Base-by-base conservation (phyloP, 53 echinoderm and acorn worm species). In the Crossaster papposus region DNA sequence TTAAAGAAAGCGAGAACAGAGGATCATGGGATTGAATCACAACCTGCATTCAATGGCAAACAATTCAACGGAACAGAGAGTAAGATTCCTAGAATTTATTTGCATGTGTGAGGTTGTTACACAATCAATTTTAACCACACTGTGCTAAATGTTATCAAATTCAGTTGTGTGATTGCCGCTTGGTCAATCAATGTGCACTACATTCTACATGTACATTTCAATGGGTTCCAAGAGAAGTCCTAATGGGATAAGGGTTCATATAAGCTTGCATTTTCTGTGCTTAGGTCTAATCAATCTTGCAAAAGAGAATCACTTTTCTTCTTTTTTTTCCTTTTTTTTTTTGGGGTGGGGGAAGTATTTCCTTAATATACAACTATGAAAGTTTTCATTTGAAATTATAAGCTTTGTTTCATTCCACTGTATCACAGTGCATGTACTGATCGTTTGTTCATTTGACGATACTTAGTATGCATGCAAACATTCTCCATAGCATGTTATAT, bases 1-100 rank as follows among this genome's bases (percentile, higher is more conserved):
- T 79, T 87, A 30, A 91, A 91, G 55, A 91, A 91, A 38, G 64
- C 91, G 7, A 78, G 91, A 52, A 91, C 88, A 32, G 91, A 88
- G 20, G 80, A 88, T n/a, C n/a, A n/a, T n/a, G 83, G 64, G 33
- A 13, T 36, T 51, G 52, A 51, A 1, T 24, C 30, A 52, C 51
- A 11, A 20, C 30, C 72, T 20, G 9, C 83, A 0, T 18, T 70
- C 30, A 33, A 32, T 22, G 34, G 72, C 8, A 30, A 74, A 54
- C 62, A 9, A 37, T 11, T 8, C 64, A 77, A 54, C 37, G 87
- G 76, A 75, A 77, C 87, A 75, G 87, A 87, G 63, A 87, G 87
- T 87, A 87, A 87, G 87, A 54, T 24, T 23, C 62, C 76, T 3
- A 58, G 87, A 58, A 0, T 87, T 58, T 87, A 55, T 75, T 20